Evolutionary conservation across 2,797 vertebrate genomes (phyloP), one percentile per base, ranked within the genome.

Genomic region (Champsocephalus esox): DNA sequence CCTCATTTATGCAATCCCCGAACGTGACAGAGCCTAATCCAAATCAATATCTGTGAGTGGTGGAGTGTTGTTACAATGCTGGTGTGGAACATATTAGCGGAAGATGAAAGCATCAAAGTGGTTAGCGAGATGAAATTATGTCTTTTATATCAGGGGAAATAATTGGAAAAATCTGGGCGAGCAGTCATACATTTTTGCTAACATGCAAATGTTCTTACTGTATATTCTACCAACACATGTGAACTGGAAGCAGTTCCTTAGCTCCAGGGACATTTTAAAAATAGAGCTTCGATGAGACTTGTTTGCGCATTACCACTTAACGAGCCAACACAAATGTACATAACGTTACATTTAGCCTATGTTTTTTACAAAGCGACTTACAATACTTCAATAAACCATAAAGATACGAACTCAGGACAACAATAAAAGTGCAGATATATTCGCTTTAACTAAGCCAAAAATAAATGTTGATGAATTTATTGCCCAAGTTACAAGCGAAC

Each of bases 11-110:
- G 83, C 87, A 90, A 88, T 92, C 88, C 83, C 85, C 60, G 59
- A 93, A 92, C 77, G 87, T 88, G 88, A 90, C 88, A 86, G 89
- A 89, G 88, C 59, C 85, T 90, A 90, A 92, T 92, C 91, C 91
- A 89, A 91, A 93, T 94, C 92, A 92, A 93, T 94, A 92, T 90
- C 87, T 90, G 81, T 91, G 89, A 93, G 91, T 90, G 84, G 85
- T 85, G 64, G 79, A 79, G 87, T 88, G 91, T 88, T 89, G 87
- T 86, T 89, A 84, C 90, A 89, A 88, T 91, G 82, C 92, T 81
- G 72, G 87, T 84, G 85, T 88, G 86, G 87, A 92, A 88, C 88
- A 89, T 85, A 92, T 92, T 93, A 90, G 91, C 28, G 5, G 45
- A 83, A 91, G 92, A 94, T 93, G 91, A 93, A 93, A 94, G 90